Evolutionary conservation across 2,797 vertebrate species (phyloP).

Genomic region (Hirundo rustica): DNA sequence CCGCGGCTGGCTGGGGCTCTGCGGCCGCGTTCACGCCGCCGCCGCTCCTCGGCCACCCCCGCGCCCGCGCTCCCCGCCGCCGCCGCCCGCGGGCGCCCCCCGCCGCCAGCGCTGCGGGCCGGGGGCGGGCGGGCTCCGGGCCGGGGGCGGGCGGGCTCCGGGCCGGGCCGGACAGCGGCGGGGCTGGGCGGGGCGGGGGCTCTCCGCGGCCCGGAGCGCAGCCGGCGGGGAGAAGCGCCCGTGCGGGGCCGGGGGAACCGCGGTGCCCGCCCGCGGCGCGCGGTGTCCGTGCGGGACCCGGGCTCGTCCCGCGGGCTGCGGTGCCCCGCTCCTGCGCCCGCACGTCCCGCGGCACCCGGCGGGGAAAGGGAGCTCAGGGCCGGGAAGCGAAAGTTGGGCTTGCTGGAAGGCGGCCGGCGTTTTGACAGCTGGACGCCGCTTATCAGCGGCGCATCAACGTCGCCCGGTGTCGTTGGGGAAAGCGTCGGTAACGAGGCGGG

Average conservation of each 20-base stretch:
- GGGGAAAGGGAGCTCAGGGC: neutral
- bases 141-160: no score
- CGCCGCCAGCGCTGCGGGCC: neutral
- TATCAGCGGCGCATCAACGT: accelerated
- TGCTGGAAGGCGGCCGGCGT: neutral
- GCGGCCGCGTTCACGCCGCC: neutral
- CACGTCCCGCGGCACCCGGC: accelerated
- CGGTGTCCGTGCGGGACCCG: neutral
- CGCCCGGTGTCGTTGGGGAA: neutral
- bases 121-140: neutral
- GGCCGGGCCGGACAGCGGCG: neutral
- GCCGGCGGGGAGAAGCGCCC: neutral
- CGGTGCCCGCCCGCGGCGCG: no score
- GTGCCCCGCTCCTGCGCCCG: no score
- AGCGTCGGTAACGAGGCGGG: neutral
- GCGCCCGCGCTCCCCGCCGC: slow-evolving; percentile 7
- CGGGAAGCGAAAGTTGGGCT: neutral
- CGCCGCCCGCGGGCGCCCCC: neutral
- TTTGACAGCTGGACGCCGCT: neutral
- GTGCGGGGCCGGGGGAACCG: neutral
- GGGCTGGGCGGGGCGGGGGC: no score
- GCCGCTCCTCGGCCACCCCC: neutral
- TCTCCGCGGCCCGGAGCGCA: neutral
- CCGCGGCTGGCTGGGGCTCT: neutral
- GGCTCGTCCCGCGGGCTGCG: neutral